Evolutionary conservation across 2,797 vertebrate genomes (phyloP).

Genomic region (Oreochromis mossambicus): DNA sequence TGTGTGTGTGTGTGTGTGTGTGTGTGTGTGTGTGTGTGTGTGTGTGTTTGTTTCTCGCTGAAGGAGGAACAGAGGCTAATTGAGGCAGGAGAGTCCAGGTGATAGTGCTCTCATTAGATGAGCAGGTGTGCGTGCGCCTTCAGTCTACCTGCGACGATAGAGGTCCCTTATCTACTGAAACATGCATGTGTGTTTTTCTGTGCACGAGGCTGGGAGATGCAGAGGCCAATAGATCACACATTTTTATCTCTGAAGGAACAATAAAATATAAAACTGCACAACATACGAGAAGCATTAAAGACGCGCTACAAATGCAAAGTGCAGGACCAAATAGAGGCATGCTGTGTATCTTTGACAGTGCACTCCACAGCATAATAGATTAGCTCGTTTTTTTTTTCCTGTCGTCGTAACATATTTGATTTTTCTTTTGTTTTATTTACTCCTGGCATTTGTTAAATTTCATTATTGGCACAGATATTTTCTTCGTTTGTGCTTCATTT

Average conservation of each 20-base stretch:
- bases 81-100: constrained; percentile 67
- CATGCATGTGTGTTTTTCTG: constrained; percentile 23
- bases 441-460: not conserved
- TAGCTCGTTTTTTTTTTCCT: not conserved
- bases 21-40: not conserved
- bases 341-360: not conserved
- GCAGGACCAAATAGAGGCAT: not conserved
- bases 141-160: constrained; percentile 46
- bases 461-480: not conserved
- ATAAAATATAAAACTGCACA: not conserved
- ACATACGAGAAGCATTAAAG: not conserved
- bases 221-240: not conserved
- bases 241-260: not conserved
- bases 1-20: not conserved
- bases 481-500: not conserved
- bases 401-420: not conserved
- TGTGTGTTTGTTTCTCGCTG: constrained; percentile 15
- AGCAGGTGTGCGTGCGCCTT: constrained; percentile 59
- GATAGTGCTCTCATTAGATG: constrained; percentile 68
- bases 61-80: constrained; percentile 69
- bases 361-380: not conserved
- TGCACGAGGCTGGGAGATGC: not conserved
- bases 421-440: not conserved
- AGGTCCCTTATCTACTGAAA: constrained; percentile 51
- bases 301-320: not conserved